Evolutionary conservation across 2,888 invertebrate species (phyloP).

Genomic region (Saturnia japonica): DNA sequence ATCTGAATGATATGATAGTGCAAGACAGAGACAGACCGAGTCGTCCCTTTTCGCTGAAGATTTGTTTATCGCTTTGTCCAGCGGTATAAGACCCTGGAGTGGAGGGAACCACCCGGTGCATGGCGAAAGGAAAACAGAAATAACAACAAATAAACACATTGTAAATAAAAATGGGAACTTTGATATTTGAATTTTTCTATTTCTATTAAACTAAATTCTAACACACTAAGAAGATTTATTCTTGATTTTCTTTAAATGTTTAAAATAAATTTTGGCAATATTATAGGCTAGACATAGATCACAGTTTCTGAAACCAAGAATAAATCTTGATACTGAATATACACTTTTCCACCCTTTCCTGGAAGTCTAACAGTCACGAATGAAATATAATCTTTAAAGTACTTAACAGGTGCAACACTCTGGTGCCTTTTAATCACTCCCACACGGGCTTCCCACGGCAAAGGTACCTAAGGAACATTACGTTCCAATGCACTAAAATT

Average conservation of each 20-base stretch:
- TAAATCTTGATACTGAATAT: constrained; percentile 67
- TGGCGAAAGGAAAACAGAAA: constrained; percentile 68
- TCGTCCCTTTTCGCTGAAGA: constrained; percentile 76
- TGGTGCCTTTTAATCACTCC: constrained; percentile 82
- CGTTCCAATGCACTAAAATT: constrained; percentile 82
- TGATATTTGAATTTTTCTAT: constrained; percentile 61
- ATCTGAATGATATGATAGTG: constrained; percentile 62
- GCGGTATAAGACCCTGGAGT: constrained; percentile 77
- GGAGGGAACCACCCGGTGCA: constrained; percentile 64
- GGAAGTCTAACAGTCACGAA: constrained; percentile 79
- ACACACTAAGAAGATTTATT: constrained; percentile 73
- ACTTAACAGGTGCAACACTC: constrained; percentile 83
- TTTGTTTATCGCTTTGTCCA: constrained; percentile 80
- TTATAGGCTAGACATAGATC: neutral
- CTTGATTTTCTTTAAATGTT: constrained; percentile 48
- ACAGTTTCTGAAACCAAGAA: constrained; percentile 56
- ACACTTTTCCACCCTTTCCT: constrained; percentile 73
- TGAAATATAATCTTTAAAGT: constrained; percentile 80
- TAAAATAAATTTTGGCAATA: neutral
- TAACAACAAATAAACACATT: constrained; percentile 62
- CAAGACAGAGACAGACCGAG: constrained; percentile 76
- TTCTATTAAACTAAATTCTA: constrained; percentile 68
- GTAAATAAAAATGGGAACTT: constrained; percentile 57
- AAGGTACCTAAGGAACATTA: constrained; percentile 82
- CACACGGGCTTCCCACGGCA: constrained; percentile 81